Evolutionary conservation across 2,113 vertebrate species (phyloP), one percentile per base, ranked within the genome.

Genomic region (Grammomys dolichurus): DNA sequence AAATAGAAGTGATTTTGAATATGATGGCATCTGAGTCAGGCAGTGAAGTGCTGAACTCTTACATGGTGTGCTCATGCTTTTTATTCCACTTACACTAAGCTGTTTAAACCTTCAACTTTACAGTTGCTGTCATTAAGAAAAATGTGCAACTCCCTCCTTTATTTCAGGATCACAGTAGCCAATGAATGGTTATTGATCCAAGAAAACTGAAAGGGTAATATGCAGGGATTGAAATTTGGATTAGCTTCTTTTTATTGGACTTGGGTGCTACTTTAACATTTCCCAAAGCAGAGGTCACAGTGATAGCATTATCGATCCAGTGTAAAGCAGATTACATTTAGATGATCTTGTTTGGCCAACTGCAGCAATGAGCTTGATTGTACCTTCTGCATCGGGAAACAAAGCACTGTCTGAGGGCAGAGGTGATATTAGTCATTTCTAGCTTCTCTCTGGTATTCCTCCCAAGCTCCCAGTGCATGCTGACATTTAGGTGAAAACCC

Each of bases 121-220:
- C 51, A 93, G 36, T 63, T 56, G 36, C 54, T 95, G 75, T 94
- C 80, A 96, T 97, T 97, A 96, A 95, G 88, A 97, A 96, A 96
- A 97, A 96, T 96, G 86, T 94, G 40, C 58, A 67, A 6, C 2
- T 89, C 72, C 20, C n/a, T 87, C 14, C 12, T 97, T 13, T 76
- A 67, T 88, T 91, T 95, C 75, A 89, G 78, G 90, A 93, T 87
- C 84, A 70, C 60, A 73, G 92, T 87, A 54, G 22, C 89, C 84
- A 94, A 46, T 90, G 85, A 95, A 96, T 92, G 70, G n/a, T 95
- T 96, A 95, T 97, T 96, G 95, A 96, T 93, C 51, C 92, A 63
- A 95, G 24, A 65, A 95, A 96, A 93, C 40, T 81, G 70, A 97
- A 96, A 95, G 36, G 24, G 48, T 95, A 92, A 96, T 97, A 92